These are phyloP conservation scores for Neoitamus cyanurus DNA, from an alignment of 2,888 invertebrate species.

Conservation along the genomic window DNA sequence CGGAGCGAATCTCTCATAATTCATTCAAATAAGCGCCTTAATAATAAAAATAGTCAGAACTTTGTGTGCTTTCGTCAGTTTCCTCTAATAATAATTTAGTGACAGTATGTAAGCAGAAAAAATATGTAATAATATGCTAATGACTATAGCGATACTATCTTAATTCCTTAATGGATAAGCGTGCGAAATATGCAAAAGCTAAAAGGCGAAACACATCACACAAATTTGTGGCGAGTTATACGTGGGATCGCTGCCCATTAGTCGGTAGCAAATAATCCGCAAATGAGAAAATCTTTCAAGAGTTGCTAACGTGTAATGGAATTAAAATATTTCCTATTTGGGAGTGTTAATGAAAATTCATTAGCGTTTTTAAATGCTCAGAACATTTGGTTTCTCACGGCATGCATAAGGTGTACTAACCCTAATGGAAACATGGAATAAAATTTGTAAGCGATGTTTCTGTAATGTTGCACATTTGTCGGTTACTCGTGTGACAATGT, in stretches of 20 bases:
- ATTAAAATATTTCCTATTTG: neutral
- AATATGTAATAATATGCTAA: neutral
- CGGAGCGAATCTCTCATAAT: no score
- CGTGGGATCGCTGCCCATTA: neutral
- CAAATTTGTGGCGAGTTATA: neutral
- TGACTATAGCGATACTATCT: neutral
- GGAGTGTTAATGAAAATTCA: neutral
- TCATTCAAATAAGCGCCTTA: no score
- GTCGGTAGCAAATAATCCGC: neutral
- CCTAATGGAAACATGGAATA: neutral
- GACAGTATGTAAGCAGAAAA: neutral
- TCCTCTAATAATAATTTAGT: neutral
- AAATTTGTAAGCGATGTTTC: neutral
- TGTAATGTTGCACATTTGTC: neutral
- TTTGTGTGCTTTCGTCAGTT: neutral
- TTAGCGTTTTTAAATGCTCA: neutral
- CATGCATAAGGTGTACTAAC: neutral
- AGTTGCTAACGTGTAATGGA: neutral
- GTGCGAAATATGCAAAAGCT: neutral
- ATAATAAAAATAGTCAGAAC: no score
- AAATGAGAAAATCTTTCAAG: neutral
- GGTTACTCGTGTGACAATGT: no score
- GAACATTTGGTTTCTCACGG: neutral
- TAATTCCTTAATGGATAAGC: neutral
- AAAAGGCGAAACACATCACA: neutral